phyloP scores from a whole-genome alignment of 2,113 vertebrate genomes.

The Mus spicilegus region DNA sequence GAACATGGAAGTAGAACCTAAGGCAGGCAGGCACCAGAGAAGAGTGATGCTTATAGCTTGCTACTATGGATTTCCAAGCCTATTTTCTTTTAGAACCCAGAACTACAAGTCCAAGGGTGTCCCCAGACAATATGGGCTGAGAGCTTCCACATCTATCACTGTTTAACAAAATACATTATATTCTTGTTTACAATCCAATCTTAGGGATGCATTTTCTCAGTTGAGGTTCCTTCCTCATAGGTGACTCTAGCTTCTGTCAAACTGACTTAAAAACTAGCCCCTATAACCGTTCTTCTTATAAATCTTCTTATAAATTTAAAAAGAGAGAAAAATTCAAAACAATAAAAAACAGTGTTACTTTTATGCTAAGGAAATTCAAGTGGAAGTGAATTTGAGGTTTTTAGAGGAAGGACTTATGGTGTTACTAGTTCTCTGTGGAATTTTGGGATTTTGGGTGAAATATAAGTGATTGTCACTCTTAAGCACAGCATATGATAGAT shows the following conservation, averaged over 20 bases:
- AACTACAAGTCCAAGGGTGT: neutral
- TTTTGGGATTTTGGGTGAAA: neutral
- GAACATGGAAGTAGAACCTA: neutral
- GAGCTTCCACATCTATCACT: neutral
- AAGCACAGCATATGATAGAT: neutral
- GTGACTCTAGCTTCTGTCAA: neutral
- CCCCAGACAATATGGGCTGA: neutral
- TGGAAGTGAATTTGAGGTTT: neutral
- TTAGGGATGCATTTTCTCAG: neutral
- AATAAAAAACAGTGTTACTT: neutral
- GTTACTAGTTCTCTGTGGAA: neutral
- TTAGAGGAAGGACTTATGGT: neutral
- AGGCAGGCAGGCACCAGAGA: neutral
- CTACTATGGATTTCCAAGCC: neutral
- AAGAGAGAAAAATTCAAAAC: neutral
- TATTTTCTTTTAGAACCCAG: neutral
- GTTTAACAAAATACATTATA: neutral
- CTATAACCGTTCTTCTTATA: neutral
- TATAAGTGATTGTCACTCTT: neutral
- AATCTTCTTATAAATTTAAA: neutral
- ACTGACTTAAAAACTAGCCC: neutral
- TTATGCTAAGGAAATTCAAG: neutral
- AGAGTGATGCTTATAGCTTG: neutral
- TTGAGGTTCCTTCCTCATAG: neutral
- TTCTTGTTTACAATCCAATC: neutral